Base-by-base conservation (phyloP, 2,888 invertebrate genomes). In the Embidobia sp. region DNA sequence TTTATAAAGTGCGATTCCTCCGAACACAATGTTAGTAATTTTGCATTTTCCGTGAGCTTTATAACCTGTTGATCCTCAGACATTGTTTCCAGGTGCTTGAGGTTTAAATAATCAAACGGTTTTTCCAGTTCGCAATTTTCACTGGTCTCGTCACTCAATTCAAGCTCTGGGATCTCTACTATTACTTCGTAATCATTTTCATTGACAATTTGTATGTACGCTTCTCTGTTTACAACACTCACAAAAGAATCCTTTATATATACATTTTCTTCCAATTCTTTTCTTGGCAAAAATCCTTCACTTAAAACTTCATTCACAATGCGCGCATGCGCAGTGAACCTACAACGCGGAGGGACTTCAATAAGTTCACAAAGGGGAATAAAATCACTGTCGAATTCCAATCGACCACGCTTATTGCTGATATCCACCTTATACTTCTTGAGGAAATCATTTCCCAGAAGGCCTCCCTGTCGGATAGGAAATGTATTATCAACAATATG, bases 381-480 rank as follows among this genome's bases (percentile, higher is more conserved):
- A 1, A 1, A n/a, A 0, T 4, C 3, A 1, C 29, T 11, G 0
- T 15, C 8, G 0, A 74, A 19, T 53, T 61, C 40, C 7, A 77
- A 26, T 5, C 10, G 19, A 5, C 46, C 10, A n/a, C 31, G 29
- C 1, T 22, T 37, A 26, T 72, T 72, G 26, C 19, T 18, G n/a
- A n/a, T n/a, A n/a, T n/a, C n/a, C n/a, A n/a, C n/a, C n/a, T n/a
- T n/a, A n/a, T n/a, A n/a, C 4, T 37, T 26, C 2, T 19, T 37
- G 6, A 72, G 66, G 13, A 77, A 77, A 2, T 72, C 29, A 2
- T 51, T 51, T 6, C 76, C 66, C n/a, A 77, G 51, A 2, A 77
- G 53, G 27, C 76, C 61, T 1, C 53, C 51, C 29, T 61, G 53
- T 33, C 46, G 44, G 6, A 77, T 63, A 2, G 69, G 73, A 11